Evolutionary conservation across 2,888 invertebrate species (phyloP).

Genomic region (Zygogramma bicolorata): DNA sequence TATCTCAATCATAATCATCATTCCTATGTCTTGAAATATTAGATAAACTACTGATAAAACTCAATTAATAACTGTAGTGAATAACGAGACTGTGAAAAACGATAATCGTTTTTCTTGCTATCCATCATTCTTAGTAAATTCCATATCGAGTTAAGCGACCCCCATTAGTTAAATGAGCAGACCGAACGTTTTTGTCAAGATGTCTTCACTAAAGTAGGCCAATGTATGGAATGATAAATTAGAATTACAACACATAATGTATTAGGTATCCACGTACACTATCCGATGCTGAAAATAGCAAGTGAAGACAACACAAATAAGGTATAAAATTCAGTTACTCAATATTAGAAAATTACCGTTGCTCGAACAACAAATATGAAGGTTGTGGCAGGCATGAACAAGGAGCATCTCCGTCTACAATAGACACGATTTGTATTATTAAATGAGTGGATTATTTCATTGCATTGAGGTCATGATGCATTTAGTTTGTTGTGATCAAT

Average conservation of each 20-base stretch:
- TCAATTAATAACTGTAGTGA: neutral
- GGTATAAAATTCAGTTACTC: constrained; percentile 20
- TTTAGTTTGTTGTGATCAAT: neutral
- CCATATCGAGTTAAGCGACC: neutral
- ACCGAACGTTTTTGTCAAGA: neutral
- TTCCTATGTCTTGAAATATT: no score
- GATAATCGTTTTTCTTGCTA: neutral
- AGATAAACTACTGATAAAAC: neutral
- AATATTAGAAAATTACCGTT: constrained; percentile 20
- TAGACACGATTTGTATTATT: constrained; percentile 21
- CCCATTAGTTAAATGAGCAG: neutral
- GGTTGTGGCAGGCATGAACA: constrained; percentile 30
- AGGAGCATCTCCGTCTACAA: constrained; percentile 27
- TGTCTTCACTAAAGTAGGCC: neutral
- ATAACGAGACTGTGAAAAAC: neutral
- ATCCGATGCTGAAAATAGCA: neutral
- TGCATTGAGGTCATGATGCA: neutral
- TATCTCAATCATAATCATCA: no score
- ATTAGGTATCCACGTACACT: neutral
- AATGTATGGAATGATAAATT: constrained; percentile 1
- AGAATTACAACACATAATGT: neutral
- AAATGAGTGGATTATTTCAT: neutral
- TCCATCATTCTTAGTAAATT: neutral
- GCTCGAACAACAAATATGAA: constrained; percentile 24
- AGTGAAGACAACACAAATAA: constrained; percentile 13